Evolutionary conservation across 2,113 vertebrate genomes (phyloP), one percentile per base, ranked within the genome.

Genomic region (Hylia prasina): DNA sequence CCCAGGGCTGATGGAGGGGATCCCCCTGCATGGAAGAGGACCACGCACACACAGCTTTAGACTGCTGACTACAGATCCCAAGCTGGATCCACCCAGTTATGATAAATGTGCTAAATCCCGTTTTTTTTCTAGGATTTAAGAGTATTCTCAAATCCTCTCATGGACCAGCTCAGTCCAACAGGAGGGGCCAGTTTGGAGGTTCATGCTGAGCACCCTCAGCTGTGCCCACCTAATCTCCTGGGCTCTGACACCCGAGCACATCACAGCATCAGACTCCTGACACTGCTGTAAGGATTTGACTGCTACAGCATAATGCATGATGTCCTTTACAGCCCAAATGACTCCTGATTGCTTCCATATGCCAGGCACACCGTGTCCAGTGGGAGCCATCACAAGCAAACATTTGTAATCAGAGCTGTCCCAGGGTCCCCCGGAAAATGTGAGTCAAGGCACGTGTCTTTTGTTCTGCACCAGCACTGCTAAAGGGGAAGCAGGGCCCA

Each of bases 321-420:
- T 7, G 80, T 72, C 47, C 71, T 88, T 86, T 80, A 66, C 5
- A 47, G 83, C 80, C 87, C 53, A 33, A 90, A 63, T 4, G 24
- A 25, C 76, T 94, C 89, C 89, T 95, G 93, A 96, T 97, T 94
- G 76, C 83, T 97, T 96, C 96, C 95, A 95, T 77, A 96, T 11
- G 54, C 82, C 92, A 61, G 85, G 45, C 94, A 64, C 66, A 33
- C 66, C 71, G 8, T 0, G 0, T 93, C 89, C 93, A 84, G 86
- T 14, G 91, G 94, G 96, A 96, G 64, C 89, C 93, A 92, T 95
- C 94, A 78, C 47, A 64, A 60, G 76, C 69, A 75, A 75, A 81
- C 44, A 0, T 66, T 80, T 92, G 95, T 93, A 96, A 95, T 87
- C 89, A 81, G 91, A 96, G 89, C 89, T 90, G 76, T 87, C 86